Conservation (phyloP, 2,113 vertebrate genomes). For the Upupa epops region DNA sequence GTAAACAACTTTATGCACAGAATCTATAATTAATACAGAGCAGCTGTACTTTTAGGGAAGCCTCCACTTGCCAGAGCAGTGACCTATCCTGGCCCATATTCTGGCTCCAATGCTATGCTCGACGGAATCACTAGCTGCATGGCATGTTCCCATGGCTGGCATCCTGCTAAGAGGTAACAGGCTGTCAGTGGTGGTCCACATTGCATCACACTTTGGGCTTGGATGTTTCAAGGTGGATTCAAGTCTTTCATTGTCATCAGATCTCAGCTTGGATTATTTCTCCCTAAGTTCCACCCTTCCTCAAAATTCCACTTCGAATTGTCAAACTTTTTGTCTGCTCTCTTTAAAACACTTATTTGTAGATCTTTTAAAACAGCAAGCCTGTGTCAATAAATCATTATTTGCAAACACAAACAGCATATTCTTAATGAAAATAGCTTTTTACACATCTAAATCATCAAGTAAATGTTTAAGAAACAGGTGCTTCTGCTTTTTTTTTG, state of each 20-base stretch:
- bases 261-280: not conserved
- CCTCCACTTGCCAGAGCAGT: not conserved
- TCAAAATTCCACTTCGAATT: not conserved
- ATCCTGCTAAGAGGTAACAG: not conserved
- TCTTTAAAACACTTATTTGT: not conserved
- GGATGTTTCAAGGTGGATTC: not conserved
- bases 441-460: not conserved
- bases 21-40: not conserved
- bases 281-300: not conserved
- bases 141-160: not conserved
- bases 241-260: not conserved
- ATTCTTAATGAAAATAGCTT: not conserved
- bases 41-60: not conserved
- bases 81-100: not conserved
- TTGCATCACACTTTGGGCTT: not conserved
- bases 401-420: not conserved
- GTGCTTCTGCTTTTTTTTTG: not conserved
- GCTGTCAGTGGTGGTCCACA: fast-evolving
- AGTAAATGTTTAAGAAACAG: not conserved
- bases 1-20: not conserved
- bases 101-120: not conserved
- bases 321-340: not conserved
- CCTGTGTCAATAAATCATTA: not conserved
- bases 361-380: not conserved
- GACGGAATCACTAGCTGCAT: not conserved